These are phyloP conservation scores for Platalea minor DNA, from an alignment of 2,797 vertebrate species.

Conservation along the genomic window DNA sequence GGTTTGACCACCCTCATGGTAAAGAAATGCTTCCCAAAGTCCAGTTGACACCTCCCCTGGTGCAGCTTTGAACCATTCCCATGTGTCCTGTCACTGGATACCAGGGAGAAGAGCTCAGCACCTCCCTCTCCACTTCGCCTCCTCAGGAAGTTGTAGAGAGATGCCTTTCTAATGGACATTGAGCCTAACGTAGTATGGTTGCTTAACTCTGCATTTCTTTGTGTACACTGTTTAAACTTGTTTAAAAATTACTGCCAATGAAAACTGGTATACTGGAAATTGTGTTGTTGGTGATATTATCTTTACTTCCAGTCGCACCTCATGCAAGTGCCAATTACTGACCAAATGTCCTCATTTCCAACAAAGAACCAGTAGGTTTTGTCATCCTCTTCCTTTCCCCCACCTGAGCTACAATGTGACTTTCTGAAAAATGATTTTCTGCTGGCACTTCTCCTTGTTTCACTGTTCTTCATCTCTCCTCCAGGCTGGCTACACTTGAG, in stretches of 20 bases:
- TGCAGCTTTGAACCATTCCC: not conserved
- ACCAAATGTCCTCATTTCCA: not conserved
- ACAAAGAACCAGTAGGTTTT: not conserved
- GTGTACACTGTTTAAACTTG: not conserved
- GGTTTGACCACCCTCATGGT: not conserved
- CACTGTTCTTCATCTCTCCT: not conserved
- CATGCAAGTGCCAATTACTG: not conserved
- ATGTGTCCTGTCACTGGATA: fast-evolving
- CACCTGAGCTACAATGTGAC: not conserved
- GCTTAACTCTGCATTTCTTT: not conserved
- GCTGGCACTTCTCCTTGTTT: not conserved
- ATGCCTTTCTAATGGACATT: not conserved
- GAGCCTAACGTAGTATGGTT: not conserved
- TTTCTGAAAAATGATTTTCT: not conserved
- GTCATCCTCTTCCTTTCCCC: not conserved
- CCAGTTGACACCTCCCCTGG: not conserved
- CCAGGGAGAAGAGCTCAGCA: not conserved
- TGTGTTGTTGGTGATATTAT: not conserved
- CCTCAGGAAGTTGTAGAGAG: not conserved
- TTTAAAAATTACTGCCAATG: not conserved
- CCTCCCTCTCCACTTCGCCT: not conserved
- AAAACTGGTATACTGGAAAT: not conserved
- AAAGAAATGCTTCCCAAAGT: not conserved
- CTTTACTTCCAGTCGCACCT: not conserved
- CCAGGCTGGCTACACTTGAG: not conserved